Conservation (phyloP, 2,888 invertebrate genomes). For the Hypomecis atomaria region DNA sequence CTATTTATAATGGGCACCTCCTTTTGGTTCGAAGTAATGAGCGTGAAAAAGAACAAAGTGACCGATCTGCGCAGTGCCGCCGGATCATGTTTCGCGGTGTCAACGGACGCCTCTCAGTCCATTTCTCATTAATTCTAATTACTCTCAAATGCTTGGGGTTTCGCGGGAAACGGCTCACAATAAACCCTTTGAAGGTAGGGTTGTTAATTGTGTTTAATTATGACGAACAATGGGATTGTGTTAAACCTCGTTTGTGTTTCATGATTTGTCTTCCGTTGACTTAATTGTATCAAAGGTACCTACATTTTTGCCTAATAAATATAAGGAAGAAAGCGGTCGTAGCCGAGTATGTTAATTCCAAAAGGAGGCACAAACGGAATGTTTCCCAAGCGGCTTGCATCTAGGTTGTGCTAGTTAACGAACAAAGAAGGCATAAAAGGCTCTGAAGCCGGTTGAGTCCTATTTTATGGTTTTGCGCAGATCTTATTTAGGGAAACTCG, state of each 20-base stretch:
- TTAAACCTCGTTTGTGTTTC: constrained; percentile 21
- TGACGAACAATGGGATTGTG: constrained; percentile 28
- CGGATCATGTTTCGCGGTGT: constrained; percentile 67
- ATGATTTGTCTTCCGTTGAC: constrained; percentile 9
- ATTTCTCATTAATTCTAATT: constrained; percentile 76
- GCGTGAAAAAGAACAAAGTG: constrained; percentile 43
- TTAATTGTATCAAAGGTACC: not conserved
- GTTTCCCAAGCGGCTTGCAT: constrained; percentile 30
- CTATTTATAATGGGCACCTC: constrained; percentile 29
- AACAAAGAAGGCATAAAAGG: constrained; percentile 33
- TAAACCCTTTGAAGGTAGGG: constrained; percentile 54
- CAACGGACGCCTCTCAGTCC: constrained; percentile 67
- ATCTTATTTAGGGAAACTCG: constrained; percentile 9
- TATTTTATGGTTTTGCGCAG: constrained; percentile 19
- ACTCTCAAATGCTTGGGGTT: constrained; percentile 66
- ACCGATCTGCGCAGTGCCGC: constrained; percentile 47
- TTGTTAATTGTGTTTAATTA: constrained; percentile 48
- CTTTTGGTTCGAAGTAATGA: constrained; percentile 35
- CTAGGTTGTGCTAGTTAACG: constrained; percentile 32
- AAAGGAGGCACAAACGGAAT: constrained; percentile 28
- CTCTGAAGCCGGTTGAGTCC: constrained; percentile 11
- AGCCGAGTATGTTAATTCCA: constrained; percentile 1
- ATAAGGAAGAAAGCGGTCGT: constrained; percentile 8
- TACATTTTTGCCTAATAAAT: constrained; percentile 9
- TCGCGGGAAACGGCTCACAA: constrained; percentile 55